Evolutionary conservation across 2,797 vertebrate species (phyloP).

Genomic region (Nyctalus aviator): DNA sequence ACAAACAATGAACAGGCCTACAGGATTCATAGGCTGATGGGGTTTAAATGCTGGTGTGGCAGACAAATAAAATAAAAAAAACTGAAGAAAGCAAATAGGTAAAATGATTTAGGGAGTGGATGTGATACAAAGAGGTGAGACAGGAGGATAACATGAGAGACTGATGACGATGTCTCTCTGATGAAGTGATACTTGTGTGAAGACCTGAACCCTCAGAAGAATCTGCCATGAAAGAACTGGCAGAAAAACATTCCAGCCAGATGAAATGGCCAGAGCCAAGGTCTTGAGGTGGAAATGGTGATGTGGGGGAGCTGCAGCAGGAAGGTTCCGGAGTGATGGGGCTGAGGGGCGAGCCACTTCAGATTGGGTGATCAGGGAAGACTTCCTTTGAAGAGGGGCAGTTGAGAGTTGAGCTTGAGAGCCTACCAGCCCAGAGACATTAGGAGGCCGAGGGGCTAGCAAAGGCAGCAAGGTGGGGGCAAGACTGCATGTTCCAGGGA

Average conservation of each 20-base stretch:
- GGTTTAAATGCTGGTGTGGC: neutral
- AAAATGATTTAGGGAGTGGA: neutral
- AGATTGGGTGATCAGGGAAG: fast-evolving
- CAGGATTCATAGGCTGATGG: neutral
- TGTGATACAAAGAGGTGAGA: neutral
- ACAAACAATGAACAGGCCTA: neutral
- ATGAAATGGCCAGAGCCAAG: neutral
- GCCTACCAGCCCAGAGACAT: neutral
- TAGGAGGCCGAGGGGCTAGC: too few relatives aligned
- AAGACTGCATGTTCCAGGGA: neutral
- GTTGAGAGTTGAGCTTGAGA: neutral
- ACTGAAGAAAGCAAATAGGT: neutral
- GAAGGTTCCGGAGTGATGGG: neutral
- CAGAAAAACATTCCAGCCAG: neutral
- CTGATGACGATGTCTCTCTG: neutral
- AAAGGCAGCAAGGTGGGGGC: too few relatives aligned
- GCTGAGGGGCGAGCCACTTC: neutral
- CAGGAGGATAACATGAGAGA: neutral
- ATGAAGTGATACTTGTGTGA: neutral
- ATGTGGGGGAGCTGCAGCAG: neutral
- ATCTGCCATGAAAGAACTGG: neutral
- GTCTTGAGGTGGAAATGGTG: neutral
- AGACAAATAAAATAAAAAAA: neutral
- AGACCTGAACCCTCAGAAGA: neutral
- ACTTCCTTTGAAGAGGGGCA: neutral